phyloP scores from a whole-genome alignment of 1,140 invertebrate genomes.

The Drosophila willistoni region DNA sequence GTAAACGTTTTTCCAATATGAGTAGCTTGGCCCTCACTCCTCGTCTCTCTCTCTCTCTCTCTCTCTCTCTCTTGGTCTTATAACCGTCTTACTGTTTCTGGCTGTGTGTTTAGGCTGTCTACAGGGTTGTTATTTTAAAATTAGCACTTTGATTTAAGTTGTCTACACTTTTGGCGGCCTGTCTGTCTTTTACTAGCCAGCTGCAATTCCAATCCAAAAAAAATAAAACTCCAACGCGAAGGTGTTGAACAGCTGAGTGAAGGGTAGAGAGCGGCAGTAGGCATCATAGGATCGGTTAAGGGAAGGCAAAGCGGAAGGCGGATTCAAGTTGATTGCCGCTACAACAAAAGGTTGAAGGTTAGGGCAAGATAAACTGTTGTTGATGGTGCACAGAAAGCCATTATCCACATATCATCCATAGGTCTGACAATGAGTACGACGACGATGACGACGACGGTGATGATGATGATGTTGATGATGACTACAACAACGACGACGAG shows the following conservation, averaged over 20 bases:
- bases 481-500: constrained; percentile 4
- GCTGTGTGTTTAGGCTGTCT: constrained; percentile 79
- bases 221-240: constrained; percentile 51
- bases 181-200: constrained; percentile 57
- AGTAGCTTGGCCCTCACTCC: constrained; percentile 30
- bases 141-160: constrained; percentile 81
- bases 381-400: constrained; percentile 62
- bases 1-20: constrained; percentile 80
- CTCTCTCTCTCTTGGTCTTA: constrained; percentile 34
- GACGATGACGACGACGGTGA: constrained; percentile 38
- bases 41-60: constrained; percentile 32
- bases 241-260: constrained; percentile 79
- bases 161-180: constrained; percentile 78
- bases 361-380: constrained; percentile 74
- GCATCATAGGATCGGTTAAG: neutral
- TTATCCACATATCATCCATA: constrained; percentile 74
- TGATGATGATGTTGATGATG: constrained; percentile 20
- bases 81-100: constrained; percentile 20
- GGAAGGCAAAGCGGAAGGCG: constrained; percentile 24
- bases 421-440: constrained; percentile 37
- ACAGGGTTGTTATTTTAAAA: constrained; percentile 80
- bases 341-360: constrained; percentile 74
- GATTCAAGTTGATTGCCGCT: constrained; percentile 65
- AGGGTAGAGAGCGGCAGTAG: constrained; percentile 40
- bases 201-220: constrained; percentile 27